Evolutionary conservation across 2,113 vertebrate species (phyloP), one percentile per base, ranked within the genome.

Genomic region (Illadopsis cleaveri): DNA sequence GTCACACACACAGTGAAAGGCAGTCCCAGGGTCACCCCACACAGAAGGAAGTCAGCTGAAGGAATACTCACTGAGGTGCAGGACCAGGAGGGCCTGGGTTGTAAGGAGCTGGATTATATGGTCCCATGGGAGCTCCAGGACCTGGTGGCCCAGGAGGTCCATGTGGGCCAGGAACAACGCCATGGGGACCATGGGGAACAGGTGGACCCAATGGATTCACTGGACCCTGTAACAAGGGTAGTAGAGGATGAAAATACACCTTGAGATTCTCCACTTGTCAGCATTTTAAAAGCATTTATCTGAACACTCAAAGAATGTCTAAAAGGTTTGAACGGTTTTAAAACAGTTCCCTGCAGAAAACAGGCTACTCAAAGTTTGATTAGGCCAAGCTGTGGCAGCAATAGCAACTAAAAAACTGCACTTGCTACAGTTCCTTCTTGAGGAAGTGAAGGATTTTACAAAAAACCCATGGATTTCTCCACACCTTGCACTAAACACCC

Each of bases 131-230:
- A 94, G 99, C 98, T 82, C 99, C 99, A 62, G 99, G 99, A 58
- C 99, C 99, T 9, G 99, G 99, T 9, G 99, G 99, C 25, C 99
- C 99, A 82, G 98, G 98, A 79, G 99, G 98, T 54, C 98, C 99
- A 50, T 99, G 99, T 1, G 98, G 98, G 50, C 98, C 98, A 83
- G 99, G 99, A 85, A 99, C 99, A 82, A 99, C 99, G 94, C 99
- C 99, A 79, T 99, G 99, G 40, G 99, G 99, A n/a, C 99, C 99
- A 82, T 99, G 99, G 12, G 99, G 99, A 35, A 99, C 99, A 21
- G 99, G 99, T 18, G 99, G 99, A 53, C 99, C 99, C 98, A 99
- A 98, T 15, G 99, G 99, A 97, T 99, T 99, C 66, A 99, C 99
- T 12, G 99, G 99, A 93, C 99, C 99, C 99, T 99, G 80, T 21